Percentiles rank a stretch among this genome's conserved stretches.
These are phyloP conservation scores for Macropis europaea DNA, from an alignment of 2,888 invertebrate genomes.

Conservation along the genomic window DNA sequence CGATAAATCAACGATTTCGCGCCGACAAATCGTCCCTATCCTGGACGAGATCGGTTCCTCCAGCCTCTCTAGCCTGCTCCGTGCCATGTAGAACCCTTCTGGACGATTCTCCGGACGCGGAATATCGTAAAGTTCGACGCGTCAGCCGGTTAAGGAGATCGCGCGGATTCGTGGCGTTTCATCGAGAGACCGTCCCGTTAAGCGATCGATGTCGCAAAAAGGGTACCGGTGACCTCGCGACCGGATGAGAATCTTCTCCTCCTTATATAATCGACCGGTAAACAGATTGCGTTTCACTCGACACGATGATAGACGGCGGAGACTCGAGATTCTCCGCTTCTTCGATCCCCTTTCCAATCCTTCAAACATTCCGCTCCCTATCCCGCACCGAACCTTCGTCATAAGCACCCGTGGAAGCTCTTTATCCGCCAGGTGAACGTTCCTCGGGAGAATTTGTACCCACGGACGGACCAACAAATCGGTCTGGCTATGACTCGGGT, in stretches of 20 bases:
- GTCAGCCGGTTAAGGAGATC: conserved; percentile 33
- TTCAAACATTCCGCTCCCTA: too few relatives aligned
- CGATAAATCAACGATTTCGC: conserved; percentile 57
- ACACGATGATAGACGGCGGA: neutral
- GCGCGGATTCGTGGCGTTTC: conserved; percentile 14
- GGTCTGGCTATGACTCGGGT: too few relatives aligned
- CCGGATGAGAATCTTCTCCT: conserved; percentile 12
- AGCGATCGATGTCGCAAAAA: conserved; percentile 19
- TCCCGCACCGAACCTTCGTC: too few relatives aligned
- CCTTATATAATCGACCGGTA: conserved; percentile 26
- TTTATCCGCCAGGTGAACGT: too few relatives aligned
- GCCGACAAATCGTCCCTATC: neutral
- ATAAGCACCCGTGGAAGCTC: too few relatives aligned
- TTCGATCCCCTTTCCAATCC: too few relatives aligned
- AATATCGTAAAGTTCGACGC: neutral
- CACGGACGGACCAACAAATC: too few relatives aligned
- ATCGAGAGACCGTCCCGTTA: conserved; percentile 31
- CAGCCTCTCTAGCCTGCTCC: neutral
- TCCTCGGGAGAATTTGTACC: too few relatives aligned
- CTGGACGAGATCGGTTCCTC: neutral
- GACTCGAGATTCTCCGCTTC: conserved; percentile 3
- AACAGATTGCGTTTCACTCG: conserved; percentile 31
- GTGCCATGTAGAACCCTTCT: too few relatives aligned
- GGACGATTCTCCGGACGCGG: neutral
- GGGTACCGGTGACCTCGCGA: neutral